A percentile compares a stretch with the other conserved stretches of the same genome.
Conservation (phyloP, 2,888 invertebrate genomes). For the Acanthosepion esculentum region DNA sequence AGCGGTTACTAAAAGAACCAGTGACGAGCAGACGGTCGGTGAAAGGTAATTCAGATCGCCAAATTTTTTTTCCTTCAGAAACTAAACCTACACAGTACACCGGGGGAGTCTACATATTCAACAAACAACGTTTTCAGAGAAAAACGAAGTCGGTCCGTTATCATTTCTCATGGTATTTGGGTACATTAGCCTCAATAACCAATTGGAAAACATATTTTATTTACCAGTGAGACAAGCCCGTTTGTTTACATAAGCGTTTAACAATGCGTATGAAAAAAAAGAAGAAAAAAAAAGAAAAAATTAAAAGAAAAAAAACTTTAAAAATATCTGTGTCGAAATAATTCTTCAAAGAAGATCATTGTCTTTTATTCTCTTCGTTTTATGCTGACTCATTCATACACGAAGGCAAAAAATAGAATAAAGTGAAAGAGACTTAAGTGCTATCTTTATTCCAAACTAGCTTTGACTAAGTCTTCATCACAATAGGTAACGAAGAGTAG, state of each 20-base stretch:
- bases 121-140: neutral
- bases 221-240: neutral
- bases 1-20: no score
- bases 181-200: conserved; percentile 21
- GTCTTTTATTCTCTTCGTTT: neutral
- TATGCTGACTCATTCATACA: neutral
- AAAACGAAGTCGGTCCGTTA: neutral
- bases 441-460: no score
- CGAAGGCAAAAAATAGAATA: neutral
- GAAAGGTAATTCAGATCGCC: no score
- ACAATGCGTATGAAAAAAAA: neutral
- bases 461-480: no score
- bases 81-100: no score
- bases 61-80: no score
- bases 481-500: no score
- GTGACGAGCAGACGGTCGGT: no score
- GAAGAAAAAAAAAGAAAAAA: neutral
- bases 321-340: neutral
- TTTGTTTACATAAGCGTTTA: neutral
- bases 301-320: neutral
- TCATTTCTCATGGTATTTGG: conserved; percentile 20
- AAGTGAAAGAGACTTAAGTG: no score
- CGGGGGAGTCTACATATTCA: neutral
- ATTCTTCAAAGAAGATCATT: neutral
- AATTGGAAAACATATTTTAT: neutral